These are phyloP conservation scores for Nothoprocta pentlandii DNA, from an alignment of 2,113 vertebrate genomes.

Conservation along the genomic window DNA sequence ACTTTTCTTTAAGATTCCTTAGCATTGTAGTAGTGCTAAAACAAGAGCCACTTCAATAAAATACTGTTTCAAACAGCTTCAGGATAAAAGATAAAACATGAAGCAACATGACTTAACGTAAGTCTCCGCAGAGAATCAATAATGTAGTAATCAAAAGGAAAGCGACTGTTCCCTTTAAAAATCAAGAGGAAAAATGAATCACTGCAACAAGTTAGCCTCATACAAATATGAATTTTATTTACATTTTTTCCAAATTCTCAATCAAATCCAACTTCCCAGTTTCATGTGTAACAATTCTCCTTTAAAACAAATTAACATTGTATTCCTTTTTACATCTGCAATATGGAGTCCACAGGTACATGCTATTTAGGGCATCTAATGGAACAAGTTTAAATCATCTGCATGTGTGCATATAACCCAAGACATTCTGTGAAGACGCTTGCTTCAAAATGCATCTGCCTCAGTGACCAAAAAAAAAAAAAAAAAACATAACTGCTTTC, in stretches of 20 bases:
- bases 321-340: slow-evolving; percentile 59
- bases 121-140: background rate
- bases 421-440: slow-evolving; percentile 24
- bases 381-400: slow-evolving; percentile 7
- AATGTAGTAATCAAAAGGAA: background rate
- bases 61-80: background rate
- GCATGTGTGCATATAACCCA: background rate
- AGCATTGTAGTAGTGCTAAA: background rate
- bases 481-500: slow-evolving; percentile 6
- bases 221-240: slow-evolving; percentile 76
- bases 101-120: rapidly evolving
- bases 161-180: background rate
- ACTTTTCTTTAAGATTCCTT: background rate
- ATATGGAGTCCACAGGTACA: slow-evolving; percentile 59
- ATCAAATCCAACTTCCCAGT: slow-evolving; percentile 55
- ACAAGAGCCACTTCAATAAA: background rate
- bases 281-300: slow-evolving; percentile 53
- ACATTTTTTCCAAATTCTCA: slow-evolving; percentile 61
- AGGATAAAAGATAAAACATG: background rate
- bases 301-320: slow-evolving; percentile 51
- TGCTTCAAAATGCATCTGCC: slow-evolving; percentile 22
- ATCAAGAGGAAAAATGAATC: background rate
- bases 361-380: slow-evolving; percentile 42
- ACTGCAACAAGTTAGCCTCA: slow-evolving; percentile 54
- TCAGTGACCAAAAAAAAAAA: background rate